Base-by-base conservation (phyloP, 2,797 vertebrate species). In the Iguana delicatissima region DNA sequence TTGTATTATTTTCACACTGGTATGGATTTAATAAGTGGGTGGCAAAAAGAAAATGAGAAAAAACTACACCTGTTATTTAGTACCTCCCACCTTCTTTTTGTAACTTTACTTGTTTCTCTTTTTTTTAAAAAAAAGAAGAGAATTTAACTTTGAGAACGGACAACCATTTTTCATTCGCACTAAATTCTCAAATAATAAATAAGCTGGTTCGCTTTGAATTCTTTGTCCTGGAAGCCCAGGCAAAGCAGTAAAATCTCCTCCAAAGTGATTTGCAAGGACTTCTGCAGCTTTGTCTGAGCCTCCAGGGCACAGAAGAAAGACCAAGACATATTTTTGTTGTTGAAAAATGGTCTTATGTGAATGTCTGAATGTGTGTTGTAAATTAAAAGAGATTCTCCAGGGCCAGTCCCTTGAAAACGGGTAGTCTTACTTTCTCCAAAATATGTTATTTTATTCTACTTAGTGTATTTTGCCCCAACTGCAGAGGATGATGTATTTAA, bases 381-480 rank as follows among this genome's bases (percentile, higher is more conserved):
- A 93, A 92, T 16, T 84, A 88, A 76, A 91, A 93, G 46, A 87
- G 52, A 64, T 29, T 84, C 5, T 93, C 46, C 92, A 0, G 4
- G 76, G 1, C 4, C 82, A 87, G 74, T 35, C 52, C 42, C 32
- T 88, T 89, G 91, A 91, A 85, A 87, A 91, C 24, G 87, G 87
- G 14, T 84, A 26, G 20, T 38, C 0, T 0, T 72, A 3, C 32
- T 89, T n/a, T 73, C 64, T 92, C 12, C 38, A 6, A 86, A 38
- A 64, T 93, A 50, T 64, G 73, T 57, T 74, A 59, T 50, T 89
- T 84, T 46, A 85, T 55, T 84, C 22, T 52, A 62, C 26, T 87
- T 80, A 59, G 59, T 46, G 64, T 87, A 85, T 92, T 89, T 52
- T 79, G 72, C 35, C 69, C 69, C 72, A 42, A 69, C 46, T 86